These are phyloP conservation scores for Stichodactyla mertensii DNA, from an alignment of 64 coral and sea anemone species.

Conservation along the genomic window DNA sequence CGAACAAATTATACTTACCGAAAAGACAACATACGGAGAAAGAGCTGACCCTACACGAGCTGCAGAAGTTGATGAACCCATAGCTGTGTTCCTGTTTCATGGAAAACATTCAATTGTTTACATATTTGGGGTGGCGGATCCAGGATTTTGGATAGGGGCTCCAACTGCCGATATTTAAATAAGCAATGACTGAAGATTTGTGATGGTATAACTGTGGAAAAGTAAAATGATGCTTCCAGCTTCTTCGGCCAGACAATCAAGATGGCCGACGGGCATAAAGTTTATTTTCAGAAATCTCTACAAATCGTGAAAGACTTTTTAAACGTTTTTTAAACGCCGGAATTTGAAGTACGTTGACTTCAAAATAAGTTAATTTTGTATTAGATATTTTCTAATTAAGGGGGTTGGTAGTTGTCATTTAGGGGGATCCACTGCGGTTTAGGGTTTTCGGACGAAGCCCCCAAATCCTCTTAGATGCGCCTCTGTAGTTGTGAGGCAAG, in stretches of 20 bases:
- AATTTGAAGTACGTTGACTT: too few relatives aligned
- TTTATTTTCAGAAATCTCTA: neutral
- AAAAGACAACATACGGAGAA: conserved; percentile 27
- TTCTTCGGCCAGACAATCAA: neutral
- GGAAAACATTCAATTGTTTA: neutral
- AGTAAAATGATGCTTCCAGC: neutral
- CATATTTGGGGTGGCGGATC: neutral
- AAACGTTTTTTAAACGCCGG: neutral
- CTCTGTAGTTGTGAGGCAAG: too few relatives aligned
- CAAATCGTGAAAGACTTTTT: neutral
- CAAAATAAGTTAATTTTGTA: too few relatives aligned
- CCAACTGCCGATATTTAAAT: neutral
- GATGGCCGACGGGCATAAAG: too few relatives aligned
- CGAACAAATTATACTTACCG: conserved; percentile 23
- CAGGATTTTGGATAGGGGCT: neutral
- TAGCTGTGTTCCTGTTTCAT: neutral
- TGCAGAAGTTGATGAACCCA: conserved; percentile 10
- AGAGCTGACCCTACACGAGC: conserved; percentile 30
- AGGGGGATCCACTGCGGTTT: too few relatives aligned
- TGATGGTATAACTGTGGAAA: too few relatives aligned
- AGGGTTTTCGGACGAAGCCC: too few relatives aligned
- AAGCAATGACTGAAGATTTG: neutral
- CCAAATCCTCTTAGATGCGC: too few relatives aligned
- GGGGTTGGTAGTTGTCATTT: too few relatives aligned
- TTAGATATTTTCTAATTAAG: too few relatives aligned